A percentile compares a stretch with the other conserved stretches of the same genome.
Evolutionary conservation across 2,888 invertebrate genomes (phyloP).

Genomic region (Mimas tiliae): DNA sequence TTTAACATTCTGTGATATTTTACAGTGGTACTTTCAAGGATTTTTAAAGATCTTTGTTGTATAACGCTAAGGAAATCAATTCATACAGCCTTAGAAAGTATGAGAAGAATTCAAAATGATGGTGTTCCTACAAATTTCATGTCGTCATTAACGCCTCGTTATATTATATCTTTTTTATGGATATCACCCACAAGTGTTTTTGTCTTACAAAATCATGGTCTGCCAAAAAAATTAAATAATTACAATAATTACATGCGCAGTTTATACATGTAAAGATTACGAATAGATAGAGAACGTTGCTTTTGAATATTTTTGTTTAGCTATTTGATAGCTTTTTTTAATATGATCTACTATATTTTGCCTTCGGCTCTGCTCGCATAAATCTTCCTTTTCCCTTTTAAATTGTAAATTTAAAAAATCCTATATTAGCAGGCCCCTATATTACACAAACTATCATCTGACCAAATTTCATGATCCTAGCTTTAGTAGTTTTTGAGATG

Average conservation of each 20-base stretch:
- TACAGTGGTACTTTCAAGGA: too few relatives aligned
- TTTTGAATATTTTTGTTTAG: neutral
- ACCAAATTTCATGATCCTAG: too few relatives aligned
- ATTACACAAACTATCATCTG: too few relatives aligned
- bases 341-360: neutral
- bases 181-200: slow-evolving; percentile 22
- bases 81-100: neutral
- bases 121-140: slow-evolving; percentile 21
- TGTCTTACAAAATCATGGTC: slow-evolving; percentile 14
- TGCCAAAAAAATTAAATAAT: slow-evolving; percentile 17
- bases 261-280: slow-evolving; percentile 15
- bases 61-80: neutral
- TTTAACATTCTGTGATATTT: too few relatives aligned
- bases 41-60: too few relatives aligned
- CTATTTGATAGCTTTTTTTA: neutral
- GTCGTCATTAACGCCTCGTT: slow-evolving; percentile 23
- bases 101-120: slow-evolving; percentile 2
- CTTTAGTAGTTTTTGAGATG: too few relatives aligned
- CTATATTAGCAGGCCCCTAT: too few relatives aligned
- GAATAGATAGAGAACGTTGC: slow-evolving; percentile 8
- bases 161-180: slow-evolving; percentile 16
- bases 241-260: slow-evolving; percentile 17
- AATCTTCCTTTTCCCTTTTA: too few relatives aligned
- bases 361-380: too few relatives aligned
- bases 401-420: too few relatives aligned